A percentile compares a stretch with the other conserved stretches of the same genome.
Evolutionary conservation across 2,797 vertebrate species (phyloP).

Genomic region (Lepidocolaptes lacrymiger): DNA sequence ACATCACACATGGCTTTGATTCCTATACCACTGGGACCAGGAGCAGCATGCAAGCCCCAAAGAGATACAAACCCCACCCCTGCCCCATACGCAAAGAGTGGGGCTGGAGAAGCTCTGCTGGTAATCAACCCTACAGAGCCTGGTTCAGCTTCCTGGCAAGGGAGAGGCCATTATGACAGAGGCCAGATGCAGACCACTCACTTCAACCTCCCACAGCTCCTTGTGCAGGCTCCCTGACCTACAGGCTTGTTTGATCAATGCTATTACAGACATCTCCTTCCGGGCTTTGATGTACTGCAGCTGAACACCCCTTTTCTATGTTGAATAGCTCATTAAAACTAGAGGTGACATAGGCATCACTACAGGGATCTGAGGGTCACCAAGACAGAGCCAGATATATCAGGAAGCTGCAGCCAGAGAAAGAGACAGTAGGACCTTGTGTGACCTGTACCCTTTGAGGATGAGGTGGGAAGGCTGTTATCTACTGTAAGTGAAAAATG

Average conservation of each 20-base stretch:
- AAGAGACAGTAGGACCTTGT: background rate
- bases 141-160: background rate
- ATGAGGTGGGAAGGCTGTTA: background rate
- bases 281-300: background rate
- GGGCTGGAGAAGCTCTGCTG: background rate
- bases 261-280: background rate
- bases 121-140: background rate
- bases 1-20: background rate
- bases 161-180: background rate
- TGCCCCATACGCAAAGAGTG: accelerated
- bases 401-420: background rate
- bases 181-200: background rate
- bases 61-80: background rate
- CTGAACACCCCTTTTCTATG: background rate
- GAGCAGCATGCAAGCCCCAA: accelerated
- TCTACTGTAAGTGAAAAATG: background rate
- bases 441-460: background rate
- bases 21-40: background rate
- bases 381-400: background rate
- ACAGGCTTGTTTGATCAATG: background rate
- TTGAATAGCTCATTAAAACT: background rate
- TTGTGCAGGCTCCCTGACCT: background rate
- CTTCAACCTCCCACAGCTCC: background rate
- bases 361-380: background rate
- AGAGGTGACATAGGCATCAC: background rate